Conservation (phyloP, 2,888 invertebrate genomes). For the Nymphalis c-album region DNA sequence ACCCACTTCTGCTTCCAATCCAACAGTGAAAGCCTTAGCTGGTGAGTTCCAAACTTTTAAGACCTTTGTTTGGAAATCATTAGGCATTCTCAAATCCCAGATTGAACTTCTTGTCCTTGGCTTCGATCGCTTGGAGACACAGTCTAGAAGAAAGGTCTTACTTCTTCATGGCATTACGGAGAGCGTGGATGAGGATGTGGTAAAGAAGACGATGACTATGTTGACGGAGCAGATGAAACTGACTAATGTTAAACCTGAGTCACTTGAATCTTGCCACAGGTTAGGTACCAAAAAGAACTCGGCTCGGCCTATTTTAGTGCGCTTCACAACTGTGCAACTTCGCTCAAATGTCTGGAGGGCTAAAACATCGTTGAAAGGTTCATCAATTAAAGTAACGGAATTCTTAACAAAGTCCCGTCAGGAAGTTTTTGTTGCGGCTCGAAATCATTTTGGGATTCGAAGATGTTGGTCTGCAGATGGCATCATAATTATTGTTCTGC, state of each 20-base stretch:
- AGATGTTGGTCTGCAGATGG: too few species aligned
- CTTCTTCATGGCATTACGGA: neutral
- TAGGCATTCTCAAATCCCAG: constrained; percentile 3
- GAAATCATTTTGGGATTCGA: too few species aligned
- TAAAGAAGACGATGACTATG: too few species aligned
- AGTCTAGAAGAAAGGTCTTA: constrained; percentile 14
- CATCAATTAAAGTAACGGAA: too few species aligned
- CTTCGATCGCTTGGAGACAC: constrained; percentile 2
- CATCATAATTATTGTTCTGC: too few species aligned
- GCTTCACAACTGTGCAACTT: neutral
- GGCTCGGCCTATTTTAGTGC: neutral
- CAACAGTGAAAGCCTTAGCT: neutral
- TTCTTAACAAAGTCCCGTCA: too few species aligned
- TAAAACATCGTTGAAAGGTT: constrained; percentile 3
- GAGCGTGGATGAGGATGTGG: too few species aligned
- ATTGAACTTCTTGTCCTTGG: constrained; percentile 8
- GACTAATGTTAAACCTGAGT: too few species aligned
- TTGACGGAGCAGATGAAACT: too few species aligned
- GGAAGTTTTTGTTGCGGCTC: too few species aligned
- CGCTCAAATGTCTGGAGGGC: constrained; percentile 4
- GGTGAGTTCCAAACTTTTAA: constrained; percentile 3
- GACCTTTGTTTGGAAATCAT: constrained; percentile 10
- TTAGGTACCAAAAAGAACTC: constrained; percentile 1
- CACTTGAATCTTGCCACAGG: constrained; percentile 11
- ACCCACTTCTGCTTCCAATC: neutral